Evolutionary conservation across 2,888 invertebrate genomes (phyloP).

Genomic region (Aporophyla lueneburgensis): DNA sequence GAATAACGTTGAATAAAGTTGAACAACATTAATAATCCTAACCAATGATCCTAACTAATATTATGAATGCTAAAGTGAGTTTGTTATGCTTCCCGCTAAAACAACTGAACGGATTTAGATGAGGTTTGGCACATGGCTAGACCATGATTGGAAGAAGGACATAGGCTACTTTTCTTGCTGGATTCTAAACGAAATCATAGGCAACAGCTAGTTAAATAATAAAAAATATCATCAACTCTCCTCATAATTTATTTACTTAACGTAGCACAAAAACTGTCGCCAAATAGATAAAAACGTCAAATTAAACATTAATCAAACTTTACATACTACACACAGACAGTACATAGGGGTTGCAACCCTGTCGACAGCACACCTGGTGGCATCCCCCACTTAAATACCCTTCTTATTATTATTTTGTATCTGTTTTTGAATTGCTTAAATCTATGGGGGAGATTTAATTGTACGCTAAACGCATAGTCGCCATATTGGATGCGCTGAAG

Average conservation of each 20-base stretch:
- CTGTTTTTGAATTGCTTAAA: constrained; percentile 89
- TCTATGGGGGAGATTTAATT: constrained; percentile 89
- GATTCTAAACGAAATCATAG: neutral
- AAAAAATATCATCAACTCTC: constrained; percentile 9
- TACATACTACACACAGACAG: constrained; percentile 68
- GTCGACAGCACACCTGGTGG: constrained; percentile 86
- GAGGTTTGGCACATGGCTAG: neutral
- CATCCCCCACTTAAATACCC: constrained; percentile 83
- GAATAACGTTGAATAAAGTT: neutral
- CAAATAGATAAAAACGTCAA: constrained; percentile 67
- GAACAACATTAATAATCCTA: neutral
- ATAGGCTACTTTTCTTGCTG: neutral
- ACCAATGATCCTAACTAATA: neutral
- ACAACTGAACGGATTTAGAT: neutral
- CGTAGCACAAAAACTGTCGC: constrained; percentile 53
- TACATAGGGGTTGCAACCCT: constrained; percentile 86
- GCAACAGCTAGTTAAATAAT: neutral
- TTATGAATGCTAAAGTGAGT: neutral
- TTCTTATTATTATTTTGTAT: constrained; percentile 90
- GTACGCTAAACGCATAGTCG: constrained; percentile 86
- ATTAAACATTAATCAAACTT: constrained; percentile 81
- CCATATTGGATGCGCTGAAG: constrained; percentile 82
- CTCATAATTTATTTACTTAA: constrained; percentile 34
- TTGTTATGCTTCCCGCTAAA: neutral
- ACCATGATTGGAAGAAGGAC: neutral